phyloP scores from a whole-genome alignment of 2,113 vertebrate species.

The Charina bottae region DNA sequence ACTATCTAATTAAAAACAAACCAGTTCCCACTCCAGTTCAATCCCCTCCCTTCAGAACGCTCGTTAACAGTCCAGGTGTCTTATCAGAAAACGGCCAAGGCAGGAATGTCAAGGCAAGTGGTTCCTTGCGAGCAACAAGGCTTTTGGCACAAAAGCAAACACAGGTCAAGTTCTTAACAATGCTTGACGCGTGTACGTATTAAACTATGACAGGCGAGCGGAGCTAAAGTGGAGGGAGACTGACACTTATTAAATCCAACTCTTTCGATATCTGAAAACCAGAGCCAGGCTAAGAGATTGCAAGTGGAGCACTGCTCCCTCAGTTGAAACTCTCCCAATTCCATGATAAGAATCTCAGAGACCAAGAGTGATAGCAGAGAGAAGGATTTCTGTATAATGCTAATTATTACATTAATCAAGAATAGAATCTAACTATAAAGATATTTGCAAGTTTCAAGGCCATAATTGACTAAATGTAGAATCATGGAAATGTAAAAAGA shows the following conservation, averaged over 20 bases:
- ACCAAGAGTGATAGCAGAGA: neutral
- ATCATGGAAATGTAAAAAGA: neutral
- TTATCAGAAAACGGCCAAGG: too few relatives aligned
- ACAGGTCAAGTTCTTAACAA: too few relatives aligned
- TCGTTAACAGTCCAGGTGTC: too few relatives aligned
- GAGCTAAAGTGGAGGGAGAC: too few relatives aligned
- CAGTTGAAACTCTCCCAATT: neutral
- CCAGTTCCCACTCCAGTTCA: too few relatives aligned
- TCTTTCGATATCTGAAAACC: neutral
- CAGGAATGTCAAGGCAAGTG: too few relatives aligned
- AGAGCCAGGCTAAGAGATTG: neutral
- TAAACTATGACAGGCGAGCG: too few relatives aligned
- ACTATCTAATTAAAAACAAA: too few relatives aligned
- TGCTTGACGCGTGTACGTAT: too few relatives aligned
- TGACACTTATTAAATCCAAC: neutral
- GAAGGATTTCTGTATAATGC: neutral
- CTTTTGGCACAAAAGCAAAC: too few relatives aligned
- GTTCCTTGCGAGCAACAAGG: too few relatives aligned
- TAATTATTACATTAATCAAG: neutral
- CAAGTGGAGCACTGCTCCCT: neutral
- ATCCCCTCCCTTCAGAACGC: too few relatives aligned
- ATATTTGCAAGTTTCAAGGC: neutral
- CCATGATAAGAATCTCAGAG: neutral
- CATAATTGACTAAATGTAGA: neutral
- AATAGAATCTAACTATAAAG: neutral